A percentile compares a stretch with the other conserved stretches of the same genome.
phyloP scores from a whole-genome alignment of 2,888 invertebrate species.

The Busseola fusca region DNA sequence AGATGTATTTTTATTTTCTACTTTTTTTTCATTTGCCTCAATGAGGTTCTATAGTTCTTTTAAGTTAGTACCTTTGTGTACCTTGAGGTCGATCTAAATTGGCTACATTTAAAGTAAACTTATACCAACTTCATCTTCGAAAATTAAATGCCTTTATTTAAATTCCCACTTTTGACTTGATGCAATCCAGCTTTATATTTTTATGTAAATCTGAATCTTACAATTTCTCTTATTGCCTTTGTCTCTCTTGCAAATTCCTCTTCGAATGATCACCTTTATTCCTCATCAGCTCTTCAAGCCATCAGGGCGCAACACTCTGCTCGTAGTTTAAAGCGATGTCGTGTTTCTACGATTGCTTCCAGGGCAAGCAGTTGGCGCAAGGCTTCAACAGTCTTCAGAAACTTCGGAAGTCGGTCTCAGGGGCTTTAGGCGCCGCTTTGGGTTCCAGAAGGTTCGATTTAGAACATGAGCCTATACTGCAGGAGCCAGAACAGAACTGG shows the following conservation, averaged over 20 bases:
- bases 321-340: slow-evolving; percentile 88
- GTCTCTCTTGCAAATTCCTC: slow-evolving; percentile 16
- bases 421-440: slow-evolving; percentile 87
- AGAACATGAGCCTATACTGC: slow-evolving; percentile 87
- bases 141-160: not conserved
- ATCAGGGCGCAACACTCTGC: slow-evolving; percentile 65
- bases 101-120: no score
- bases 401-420: slow-evolving; percentile 92
- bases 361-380: slow-evolving; percentile 86
- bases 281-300: slow-evolving; percentile 76
- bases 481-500: slow-evolving; percentile 91
- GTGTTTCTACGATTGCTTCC: slow-evolving; percentile 88
- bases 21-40: not conserved
- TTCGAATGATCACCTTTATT: slow-evolving; percentile 75
- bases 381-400: slow-evolving; percentile 92
- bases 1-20: slow-evolving; percentile 12
- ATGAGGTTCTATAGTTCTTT: not conserved
- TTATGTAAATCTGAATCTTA: not conserved
- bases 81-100: no score
- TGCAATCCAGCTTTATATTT: slow-evolving; percentile 17
- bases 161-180: not conserved
- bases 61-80: not conserved
- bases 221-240: not conserved
- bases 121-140: no score
- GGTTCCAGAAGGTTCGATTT: slow-evolving; percentile 86